phyloP scores from a whole-genome alignment of 2,888 invertebrate genomes.

The Caenorhabditis plicata region DNA sequence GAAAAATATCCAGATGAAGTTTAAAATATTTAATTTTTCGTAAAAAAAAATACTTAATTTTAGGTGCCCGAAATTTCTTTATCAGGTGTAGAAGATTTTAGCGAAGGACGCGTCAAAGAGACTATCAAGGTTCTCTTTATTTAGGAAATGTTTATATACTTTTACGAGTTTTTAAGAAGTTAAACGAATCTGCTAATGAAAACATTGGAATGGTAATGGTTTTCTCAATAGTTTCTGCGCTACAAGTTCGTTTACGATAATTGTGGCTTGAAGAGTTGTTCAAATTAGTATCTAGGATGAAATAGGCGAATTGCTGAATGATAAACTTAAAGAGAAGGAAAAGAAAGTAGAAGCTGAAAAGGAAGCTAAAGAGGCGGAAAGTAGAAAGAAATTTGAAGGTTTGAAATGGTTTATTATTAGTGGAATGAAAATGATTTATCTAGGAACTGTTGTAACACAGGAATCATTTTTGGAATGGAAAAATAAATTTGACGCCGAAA shows the following conservation, averaged over 20 bases:
- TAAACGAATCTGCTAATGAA: constrained; percentile 73
- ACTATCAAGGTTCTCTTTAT: constrained; percentile 11
- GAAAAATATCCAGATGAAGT: constrained; percentile 57
- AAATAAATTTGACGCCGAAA: constrained; percentile 85
- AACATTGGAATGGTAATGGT: constrained; percentile 97
- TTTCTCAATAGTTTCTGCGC: constrained; percentile 87
- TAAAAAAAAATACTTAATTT: constrained; percentile 2
- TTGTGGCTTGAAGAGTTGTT: not conserved
- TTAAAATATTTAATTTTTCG: not conserved
- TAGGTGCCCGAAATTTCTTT: constrained; percentile 47
- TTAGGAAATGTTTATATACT: not conserved
- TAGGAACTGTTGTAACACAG: constrained; percentile 90
- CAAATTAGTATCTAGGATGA: constrained; percentile 33
- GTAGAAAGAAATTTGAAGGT: constrained; percentile 83
- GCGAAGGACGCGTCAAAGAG: constrained; percentile 36
- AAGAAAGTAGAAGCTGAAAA: constrained; percentile 36
- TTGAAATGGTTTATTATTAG: not conserved
- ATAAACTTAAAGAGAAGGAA: constrained; percentile 36
- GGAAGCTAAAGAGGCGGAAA: constrained; percentile 45
- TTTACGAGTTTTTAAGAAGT: constrained; percentile 10
- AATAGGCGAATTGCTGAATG: constrained; percentile 40
- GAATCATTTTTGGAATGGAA: constrained; percentile 95
- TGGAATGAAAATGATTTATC: constrained; percentile 6
- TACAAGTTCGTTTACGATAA: constrained; percentile 72
- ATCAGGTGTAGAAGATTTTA: constrained; percentile 48